A percentile compares a stretch with the other conserved stretches of the same genome.
Evolutionary conservation across 2,888 invertebrate species (phyloP).

Genomic region (Cerastis rubricosa): DNA sequence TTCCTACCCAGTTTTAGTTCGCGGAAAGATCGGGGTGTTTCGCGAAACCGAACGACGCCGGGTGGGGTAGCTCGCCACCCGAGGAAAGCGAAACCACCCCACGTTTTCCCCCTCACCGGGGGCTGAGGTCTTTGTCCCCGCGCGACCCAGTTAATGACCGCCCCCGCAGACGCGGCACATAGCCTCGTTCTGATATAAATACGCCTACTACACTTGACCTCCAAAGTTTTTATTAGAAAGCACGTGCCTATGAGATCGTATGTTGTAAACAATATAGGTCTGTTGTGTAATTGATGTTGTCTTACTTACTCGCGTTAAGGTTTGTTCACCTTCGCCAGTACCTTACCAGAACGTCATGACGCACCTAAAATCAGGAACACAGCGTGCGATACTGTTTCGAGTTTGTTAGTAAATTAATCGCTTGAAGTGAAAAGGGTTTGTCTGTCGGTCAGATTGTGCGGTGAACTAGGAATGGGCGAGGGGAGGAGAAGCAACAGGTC

Average conservation of each 20-base stretch:
- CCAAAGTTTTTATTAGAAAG: conserved; percentile 90
- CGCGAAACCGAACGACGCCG: conserved; percentile 75
- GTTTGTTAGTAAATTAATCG: conserved; percentile 67
- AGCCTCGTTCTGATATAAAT: conserved; percentile 90
- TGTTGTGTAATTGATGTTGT: conserved; percentile 66
- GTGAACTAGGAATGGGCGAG: conserved; percentile 70
- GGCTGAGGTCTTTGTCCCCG: conserved; percentile 88
- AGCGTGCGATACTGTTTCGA: conserved; percentile 64
- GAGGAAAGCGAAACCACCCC: conserved; percentile 87
- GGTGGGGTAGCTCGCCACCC: conserved; percentile 72
- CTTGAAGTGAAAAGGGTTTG: conserved; percentile 68
- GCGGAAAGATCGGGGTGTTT: conserved; percentile 79
- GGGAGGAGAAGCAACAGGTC: conserved; percentile 88
- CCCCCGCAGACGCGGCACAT: conserved; percentile 87
- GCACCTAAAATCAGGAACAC: conserved; percentile 11
- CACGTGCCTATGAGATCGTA: conserved; percentile 87
- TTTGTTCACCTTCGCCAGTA: conserved; percentile 48
- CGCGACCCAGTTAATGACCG: conserved; percentile 91
- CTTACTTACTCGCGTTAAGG: conserved; percentile 53
- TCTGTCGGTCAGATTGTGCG: conserved; percentile 74
- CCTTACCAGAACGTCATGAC: conserved; percentile 27
- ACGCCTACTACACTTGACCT: conserved; percentile 91
- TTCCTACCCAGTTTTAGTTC: conserved; percentile 72
- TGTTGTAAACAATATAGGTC: conserved; percentile 82
- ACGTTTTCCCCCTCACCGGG: conserved; percentile 76